Conservation (phyloP, 2,888 invertebrate species). For the Caenorhabditis afra region DNA sequence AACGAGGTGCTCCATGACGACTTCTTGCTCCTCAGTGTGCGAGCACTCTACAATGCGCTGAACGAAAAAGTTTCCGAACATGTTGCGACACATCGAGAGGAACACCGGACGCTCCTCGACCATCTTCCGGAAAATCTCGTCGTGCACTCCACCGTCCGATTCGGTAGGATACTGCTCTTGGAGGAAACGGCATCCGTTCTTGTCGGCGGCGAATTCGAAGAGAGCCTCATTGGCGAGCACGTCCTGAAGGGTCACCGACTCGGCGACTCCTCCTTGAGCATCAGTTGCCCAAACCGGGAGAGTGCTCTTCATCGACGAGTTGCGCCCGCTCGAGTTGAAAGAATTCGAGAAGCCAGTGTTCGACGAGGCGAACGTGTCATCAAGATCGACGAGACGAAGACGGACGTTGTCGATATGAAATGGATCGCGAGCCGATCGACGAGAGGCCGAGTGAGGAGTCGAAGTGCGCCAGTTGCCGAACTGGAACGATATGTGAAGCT, state of each 20-base stretch:
- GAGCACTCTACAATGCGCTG: slow-evolving; percentile 69
- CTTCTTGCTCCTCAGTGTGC: slow-evolving; percentile 50
- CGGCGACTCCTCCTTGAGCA: slow-evolving; percentile 40
- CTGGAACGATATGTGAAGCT: background rate
- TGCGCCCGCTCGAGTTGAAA: slow-evolving; percentile 32
- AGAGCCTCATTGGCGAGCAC: slow-evolving; percentile 50
- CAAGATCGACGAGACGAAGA: slow-evolving; percentile 44
- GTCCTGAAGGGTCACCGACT: slow-evolving; percentile 41
- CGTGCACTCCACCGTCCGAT: slow-evolving; percentile 43
- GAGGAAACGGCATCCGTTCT: slow-evolving; percentile 65
- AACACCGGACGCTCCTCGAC: slow-evolving; percentile 51
- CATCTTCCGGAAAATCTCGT: slow-evolving; percentile 54
- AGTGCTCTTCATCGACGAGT: slow-evolving; percentile 18
- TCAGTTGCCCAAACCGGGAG: slow-evolving; percentile 64
- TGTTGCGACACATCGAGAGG: slow-evolving; percentile 66
- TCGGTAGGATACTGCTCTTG: slow-evolving; percentile 50
- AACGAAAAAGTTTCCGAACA: slow-evolving; percentile 74
- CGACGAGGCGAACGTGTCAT: slow-evolving; percentile 18
- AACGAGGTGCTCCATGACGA: slow-evolving; percentile 52
- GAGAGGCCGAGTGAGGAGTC: slow-evolving; percentile 24
- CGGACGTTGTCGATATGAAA: slow-evolving; percentile 5
- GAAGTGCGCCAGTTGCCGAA: slow-evolving; percentile 29
- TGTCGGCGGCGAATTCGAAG: slow-evolving; percentile 62
- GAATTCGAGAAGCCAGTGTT: slow-evolving; percentile 15
- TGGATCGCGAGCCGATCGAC: background rate